A percentile compares a stretch with the other conserved stretches of the same genome.
Conservation (phyloP, 2,888 invertebrate species). For the Tiliacea citrago region DNA sequence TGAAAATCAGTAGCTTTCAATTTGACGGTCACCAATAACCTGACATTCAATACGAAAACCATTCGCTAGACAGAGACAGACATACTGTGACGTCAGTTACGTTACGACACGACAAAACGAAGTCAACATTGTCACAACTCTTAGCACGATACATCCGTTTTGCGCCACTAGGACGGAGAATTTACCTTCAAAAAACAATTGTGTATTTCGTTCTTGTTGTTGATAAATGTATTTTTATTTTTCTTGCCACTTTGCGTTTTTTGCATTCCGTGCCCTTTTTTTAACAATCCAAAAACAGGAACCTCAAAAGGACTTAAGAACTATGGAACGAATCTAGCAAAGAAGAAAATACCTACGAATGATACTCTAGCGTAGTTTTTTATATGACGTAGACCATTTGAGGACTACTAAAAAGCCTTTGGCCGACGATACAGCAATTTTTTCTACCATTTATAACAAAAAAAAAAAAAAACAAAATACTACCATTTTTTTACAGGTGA, state of each 20-base stretch:
- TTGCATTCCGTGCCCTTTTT: not conserved
- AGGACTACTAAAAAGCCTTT: not conserved
- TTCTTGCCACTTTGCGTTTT: no score
- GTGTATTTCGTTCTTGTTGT: no score
- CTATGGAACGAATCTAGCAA: not conserved
- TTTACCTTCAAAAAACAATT: no score
- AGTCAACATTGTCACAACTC: not conserved
- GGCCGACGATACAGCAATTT: not conserved
- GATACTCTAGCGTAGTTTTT: not conserved
- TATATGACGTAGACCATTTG: not conserved
- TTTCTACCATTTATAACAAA: no score
- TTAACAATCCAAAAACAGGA: not conserved
- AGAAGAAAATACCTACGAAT: not conserved
- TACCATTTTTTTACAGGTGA: not conserved
- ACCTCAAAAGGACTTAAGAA: not conserved
- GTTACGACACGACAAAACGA: not conserved
- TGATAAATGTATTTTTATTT: no score
- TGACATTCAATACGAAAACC: not conserved
- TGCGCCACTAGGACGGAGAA: constrained; percentile 6
- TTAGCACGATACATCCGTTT: not conserved
- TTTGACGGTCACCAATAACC: constrained; percentile 19
- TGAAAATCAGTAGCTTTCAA: constrained; percentile 7
- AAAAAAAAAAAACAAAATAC: not conserved
- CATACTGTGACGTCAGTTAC: not conserved
- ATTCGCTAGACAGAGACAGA: constrained; percentile 3